Evolutionary conservation across 1,140 invertebrate species (phyloP), one percentile per base, ranked within the genome.

Genomic region (Zaprionus gabonicus): DNA sequence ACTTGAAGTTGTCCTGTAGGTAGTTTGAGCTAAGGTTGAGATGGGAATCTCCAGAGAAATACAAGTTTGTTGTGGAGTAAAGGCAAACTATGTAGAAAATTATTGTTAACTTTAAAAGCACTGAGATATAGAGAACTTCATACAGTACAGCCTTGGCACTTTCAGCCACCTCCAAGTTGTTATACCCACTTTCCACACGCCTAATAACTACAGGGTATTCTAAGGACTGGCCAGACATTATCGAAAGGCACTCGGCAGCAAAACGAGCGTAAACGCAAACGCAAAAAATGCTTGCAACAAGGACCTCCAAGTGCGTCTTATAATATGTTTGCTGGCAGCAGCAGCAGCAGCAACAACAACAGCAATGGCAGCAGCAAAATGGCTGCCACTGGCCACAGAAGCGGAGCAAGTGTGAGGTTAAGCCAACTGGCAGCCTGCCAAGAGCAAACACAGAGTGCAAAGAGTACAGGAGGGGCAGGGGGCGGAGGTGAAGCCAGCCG

Each of bases 291-390:
- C 70, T 72, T 67, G 70, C 51, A 74, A 49, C 71, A 62, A 74
- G 71, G 66, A 74, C 51, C 27, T 49, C 23, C 1, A 25, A 62
- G 25, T 44, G 23, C 31, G 25, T 13, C 72, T 58, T 58, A 58
- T 70, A 64, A 70, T 44, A 36, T 66, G 25, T 53, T 63, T 51
- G 44, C 31, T 62, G 58, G 13, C 56, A 65, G 20, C 64, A 68
- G 59, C 31, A 46, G 15, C 51, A 46, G 51, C 20, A 46, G 15
- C 51, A 46, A 51, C 20, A 20, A 20, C 56, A 65, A 15, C 64
- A 68, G 59, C 36, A 51, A 38, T 41, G 25, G 38, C 27, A 63
- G 46, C 31, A 73, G 64, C 67, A 75, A 75, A 75, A 75, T 75
- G 72, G 72, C 72, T 75, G 72, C 72, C 71, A 41, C 20, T 55